phyloP scores from a whole-genome alignment of 2,113 vertebrate species.

The Bothrops jararaca region DNA sequence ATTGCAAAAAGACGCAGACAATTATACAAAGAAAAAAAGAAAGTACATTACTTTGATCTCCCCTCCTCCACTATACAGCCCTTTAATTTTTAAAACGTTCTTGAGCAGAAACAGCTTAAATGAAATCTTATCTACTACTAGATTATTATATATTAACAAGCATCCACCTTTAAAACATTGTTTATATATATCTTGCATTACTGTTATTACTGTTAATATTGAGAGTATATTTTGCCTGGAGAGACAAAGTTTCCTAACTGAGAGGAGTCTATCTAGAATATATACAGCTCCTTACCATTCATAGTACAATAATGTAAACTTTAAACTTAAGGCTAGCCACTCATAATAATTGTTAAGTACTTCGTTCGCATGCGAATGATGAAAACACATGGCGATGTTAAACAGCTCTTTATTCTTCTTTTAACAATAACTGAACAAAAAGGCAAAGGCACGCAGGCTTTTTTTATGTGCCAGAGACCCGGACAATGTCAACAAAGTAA shows the following conservation, averaged over 20 bases:
- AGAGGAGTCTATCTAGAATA: not conserved
- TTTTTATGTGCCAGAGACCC: too few relatives aligned
- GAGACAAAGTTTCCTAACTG: not conserved
- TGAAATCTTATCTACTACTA: not conserved
- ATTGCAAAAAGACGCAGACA: slow-evolving; percentile 4
- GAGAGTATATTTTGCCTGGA: not conserved
- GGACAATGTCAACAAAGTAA: too few relatives aligned
- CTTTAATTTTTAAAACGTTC: not conserved
- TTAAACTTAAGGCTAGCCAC: not conserved
- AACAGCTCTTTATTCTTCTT: too few relatives aligned
- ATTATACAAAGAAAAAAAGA: slow-evolving; percentile 20
- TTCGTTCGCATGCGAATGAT: too few relatives aligned
- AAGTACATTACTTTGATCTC: not conserved
- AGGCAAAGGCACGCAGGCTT: too few relatives aligned
- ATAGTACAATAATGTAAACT: not conserved
- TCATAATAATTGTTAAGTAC: not conserved
- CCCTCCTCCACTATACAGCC: not conserved
- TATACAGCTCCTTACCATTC: not conserved
- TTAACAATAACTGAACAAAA: too few relatives aligned
- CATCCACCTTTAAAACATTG: not conserved
- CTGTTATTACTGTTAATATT: not conserved
- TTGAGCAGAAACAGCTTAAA: not conserved
- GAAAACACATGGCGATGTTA: too few relatives aligned
- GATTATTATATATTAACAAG: not conserved
- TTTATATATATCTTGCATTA: not conserved